phyloP scores from a whole-genome alignment of 2,888 invertebrate genomes.

The Acanthosepion esculentum region DNA sequence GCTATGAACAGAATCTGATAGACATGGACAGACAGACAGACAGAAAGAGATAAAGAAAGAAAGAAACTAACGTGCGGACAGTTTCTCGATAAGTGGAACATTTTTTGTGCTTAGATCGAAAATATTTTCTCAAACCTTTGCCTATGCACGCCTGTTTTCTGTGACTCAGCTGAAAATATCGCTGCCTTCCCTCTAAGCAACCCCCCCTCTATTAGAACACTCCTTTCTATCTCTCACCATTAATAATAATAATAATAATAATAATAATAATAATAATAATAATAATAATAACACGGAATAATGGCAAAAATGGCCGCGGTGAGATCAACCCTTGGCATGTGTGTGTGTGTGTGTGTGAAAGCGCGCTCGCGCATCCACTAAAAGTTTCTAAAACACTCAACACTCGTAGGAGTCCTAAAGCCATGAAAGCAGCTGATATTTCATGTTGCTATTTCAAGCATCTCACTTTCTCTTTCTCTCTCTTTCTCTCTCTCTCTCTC shows the following conservation, averaged over 20 bases:
- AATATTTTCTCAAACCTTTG: background rate
- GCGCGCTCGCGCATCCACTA: too few species aligned
- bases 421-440: too few species aligned
- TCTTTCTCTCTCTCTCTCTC: background rate
- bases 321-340: background rate
- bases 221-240: background rate
- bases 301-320: background rate
- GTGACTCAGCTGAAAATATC: background rate
- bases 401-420: too few species aligned
- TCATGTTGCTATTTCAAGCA: too few species aligned
- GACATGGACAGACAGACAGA: too few species aligned
- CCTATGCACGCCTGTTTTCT: background rate
- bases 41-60: too few species aligned
- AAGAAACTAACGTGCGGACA: background rate
- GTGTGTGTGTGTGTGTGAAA: too few species aligned
- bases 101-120: background rate
- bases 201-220: background rate
- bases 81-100: background rate
- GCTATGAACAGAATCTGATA: too few species aligned
- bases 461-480: background rate
- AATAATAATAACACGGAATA: background rate
- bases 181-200: background rate
- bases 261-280: slow-evolving; percentile 23
- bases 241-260: background rate
- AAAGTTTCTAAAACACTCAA: too few species aligned